Evolutionary conservation across 2,113 vertebrate genomes (phyloP).

Genomic region (Chaetodon trifascialis): DNA sequence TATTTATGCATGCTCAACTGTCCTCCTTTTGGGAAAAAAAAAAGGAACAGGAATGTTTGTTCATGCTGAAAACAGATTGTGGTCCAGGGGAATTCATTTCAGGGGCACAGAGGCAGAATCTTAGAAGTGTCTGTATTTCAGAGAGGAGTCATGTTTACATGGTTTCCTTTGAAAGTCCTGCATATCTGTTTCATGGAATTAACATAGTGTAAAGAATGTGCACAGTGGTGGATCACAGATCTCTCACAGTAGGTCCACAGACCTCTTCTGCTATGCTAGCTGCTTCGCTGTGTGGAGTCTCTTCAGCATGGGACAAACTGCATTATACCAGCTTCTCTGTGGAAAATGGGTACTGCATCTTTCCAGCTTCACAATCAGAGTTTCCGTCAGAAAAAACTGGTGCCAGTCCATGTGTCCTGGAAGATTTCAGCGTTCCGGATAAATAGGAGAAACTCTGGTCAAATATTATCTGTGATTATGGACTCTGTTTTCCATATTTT

Average conservation of each 20-base stretch:
- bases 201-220: not conserved
- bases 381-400: too few relatives aligned
- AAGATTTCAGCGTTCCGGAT: too few relatives aligned
- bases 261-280: not conserved
- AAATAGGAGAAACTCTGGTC: too few relatives aligned
- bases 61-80: not conserved
- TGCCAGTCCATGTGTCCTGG: too few relatives aligned
- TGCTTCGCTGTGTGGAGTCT: not conserved
- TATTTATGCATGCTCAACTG: not conserved
- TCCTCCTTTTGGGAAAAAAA: not conserved
- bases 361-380: not conserved
- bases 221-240: too few relatives aligned
- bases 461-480: too few relatives aligned
- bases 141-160: not conserved
- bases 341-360: not conserved
- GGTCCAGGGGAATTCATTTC: not conserved
- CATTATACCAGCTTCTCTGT: not conserved
- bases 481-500: too few relatives aligned
- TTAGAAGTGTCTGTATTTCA: not conserved
- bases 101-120: not conserved
- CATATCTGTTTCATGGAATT: not conserved
- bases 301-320: not conserved
- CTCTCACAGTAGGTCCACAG: too few relatives aligned
- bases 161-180: not conserved
- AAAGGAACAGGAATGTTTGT: not conserved